Conservation (phyloP, 2,888 invertebrate species). For the Alloscopus bannaensis region DNA sequence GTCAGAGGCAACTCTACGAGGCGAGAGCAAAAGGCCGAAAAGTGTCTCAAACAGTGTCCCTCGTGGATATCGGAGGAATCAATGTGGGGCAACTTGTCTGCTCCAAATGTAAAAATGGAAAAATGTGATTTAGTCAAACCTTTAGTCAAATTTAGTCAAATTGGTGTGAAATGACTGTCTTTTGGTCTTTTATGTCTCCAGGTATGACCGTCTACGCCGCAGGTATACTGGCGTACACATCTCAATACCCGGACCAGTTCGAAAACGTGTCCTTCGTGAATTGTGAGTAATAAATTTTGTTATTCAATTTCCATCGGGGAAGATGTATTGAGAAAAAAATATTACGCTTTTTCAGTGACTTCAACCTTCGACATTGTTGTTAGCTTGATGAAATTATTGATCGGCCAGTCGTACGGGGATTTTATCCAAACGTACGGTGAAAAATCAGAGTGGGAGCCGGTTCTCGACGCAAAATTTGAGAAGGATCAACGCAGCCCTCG, state of each 20-base stretch:
- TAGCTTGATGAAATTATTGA: not conserved
- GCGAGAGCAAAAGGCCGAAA: not conserved
- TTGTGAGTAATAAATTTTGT: not conserved
- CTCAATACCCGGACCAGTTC: not conserved
- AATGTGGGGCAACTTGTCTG: not conserved
- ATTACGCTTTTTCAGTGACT: not conserved
- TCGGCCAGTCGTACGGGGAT: not conserved
- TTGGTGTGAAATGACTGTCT: not conserved
- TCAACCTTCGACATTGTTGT: not conserved
- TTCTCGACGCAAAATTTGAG: not conserved
- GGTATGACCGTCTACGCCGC: not conserved
- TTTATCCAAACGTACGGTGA: not conserved
- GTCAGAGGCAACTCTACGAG: not conserved
- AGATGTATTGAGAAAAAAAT: not conserved
- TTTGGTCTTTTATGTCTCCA: not conserved
- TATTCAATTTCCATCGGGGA: not conserved
- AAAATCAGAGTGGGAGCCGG: not conserved
- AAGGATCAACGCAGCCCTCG: conserved; percentile 6
- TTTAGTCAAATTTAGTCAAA: not conserved
- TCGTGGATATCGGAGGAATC: not conserved
- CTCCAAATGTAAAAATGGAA: not conserved
- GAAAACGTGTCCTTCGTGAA: not conserved
- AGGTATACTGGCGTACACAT: not conserved
- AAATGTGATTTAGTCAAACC: not conserved
- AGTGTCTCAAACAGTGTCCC: not conserved